Evolutionary conservation across 2,113 vertebrate genomes (phyloP), one percentile per base, ranked within the genome.

Genomic region (Uropsilus gracilis): DNA sequence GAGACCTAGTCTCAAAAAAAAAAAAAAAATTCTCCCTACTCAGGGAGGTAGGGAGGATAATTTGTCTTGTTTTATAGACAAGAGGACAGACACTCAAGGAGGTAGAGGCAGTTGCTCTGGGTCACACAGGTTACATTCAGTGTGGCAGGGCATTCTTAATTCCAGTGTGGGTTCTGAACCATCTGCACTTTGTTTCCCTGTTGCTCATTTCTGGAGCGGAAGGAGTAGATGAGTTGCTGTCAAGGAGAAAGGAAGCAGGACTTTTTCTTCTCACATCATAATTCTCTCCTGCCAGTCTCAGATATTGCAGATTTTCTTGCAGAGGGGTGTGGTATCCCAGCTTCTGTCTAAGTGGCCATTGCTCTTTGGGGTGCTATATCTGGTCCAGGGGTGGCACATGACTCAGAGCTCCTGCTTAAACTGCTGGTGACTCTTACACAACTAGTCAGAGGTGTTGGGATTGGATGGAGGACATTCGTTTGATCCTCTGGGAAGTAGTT

Each of bases 311-410:
- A n/a, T 8, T 57, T 72, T 22, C n/a, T 72, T 20, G 13, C 30
- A 37, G n/a, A 8, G 7, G 2, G 16, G 13, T 6, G 6, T 13
- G n/a, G 14, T 1, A 1, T 8, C 34, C 32, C 13, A 2, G 1
- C 48, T 81, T 61, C 34, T 42, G 3, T 20, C 17, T 68, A 30
- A 46, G 7, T 2, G 3, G 12, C 61, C 8, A 1, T 20, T 75
- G 94, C 50, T 53, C 34, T 26, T 5, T 0, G 0, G 66, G 37
- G 16, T 55, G 81, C 20, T 46, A 0, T 86, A 63, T 96, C 66
- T 20, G 34, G 48, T 7, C 69, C 50, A 22, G 37, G 50, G 32
- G 2, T 18, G 69, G 63, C 22, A 5, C 9, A 20, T 59, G 57
- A 17, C 39, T 53, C 17, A 64, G 61, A 71, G 10, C 3, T 50